phyloP scores from a whole-genome alignment of 2,888 invertebrate genomes.

The Lasius platythorax region DNA sequence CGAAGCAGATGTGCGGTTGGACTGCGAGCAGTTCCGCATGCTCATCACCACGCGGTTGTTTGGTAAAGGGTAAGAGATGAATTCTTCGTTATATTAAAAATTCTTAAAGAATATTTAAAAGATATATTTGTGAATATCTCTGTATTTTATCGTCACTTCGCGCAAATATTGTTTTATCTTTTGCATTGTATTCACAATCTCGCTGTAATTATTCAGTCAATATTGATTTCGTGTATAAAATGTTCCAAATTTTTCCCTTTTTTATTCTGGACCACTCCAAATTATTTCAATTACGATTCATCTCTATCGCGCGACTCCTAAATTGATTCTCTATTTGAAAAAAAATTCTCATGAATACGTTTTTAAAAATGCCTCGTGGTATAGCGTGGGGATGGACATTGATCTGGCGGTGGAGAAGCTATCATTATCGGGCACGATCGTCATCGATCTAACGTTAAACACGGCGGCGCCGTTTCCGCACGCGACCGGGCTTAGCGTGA shows the following conservation, averaged over 20 bases:
- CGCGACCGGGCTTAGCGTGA: slow-evolving; percentile 86
- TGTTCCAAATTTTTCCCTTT: not conserved
- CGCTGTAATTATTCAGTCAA: not conserved
- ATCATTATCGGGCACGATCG: slow-evolving; percentile 86
- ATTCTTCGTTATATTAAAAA: slow-evolving; percentile 6
- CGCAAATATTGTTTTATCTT: not conserved
- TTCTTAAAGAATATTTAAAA: not conserved
- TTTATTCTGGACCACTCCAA: not conserved
- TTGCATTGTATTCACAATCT: not conserved
- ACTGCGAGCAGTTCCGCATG: slow-evolving; percentile 87
- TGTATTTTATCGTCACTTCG: not conserved
- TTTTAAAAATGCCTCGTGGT: not conserved
- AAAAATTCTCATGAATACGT: not conserved
- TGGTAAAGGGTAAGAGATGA: slow-evolving; percentile 84
- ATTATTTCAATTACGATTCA: slow-evolving; percentile 16
- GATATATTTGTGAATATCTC: not conserved
- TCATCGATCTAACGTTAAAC: slow-evolving; percentile 86
- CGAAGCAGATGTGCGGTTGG: slow-evolving; percentile 86
- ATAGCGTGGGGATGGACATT: slow-evolving; percentile 86
- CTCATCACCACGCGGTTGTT: slow-evolving; percentile 86
- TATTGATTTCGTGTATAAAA: not conserved
- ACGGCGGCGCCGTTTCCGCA: slow-evolving; percentile 87
- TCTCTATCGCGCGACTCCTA: not conserved
- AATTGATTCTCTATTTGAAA: not conserved
- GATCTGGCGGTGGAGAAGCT: slow-evolving; percentile 87